These are phyloP conservation scores for Neoseiulus cucumeris DNA, from an alignment of 1,140 invertebrate species.

Conservation along the genomic window DNA sequence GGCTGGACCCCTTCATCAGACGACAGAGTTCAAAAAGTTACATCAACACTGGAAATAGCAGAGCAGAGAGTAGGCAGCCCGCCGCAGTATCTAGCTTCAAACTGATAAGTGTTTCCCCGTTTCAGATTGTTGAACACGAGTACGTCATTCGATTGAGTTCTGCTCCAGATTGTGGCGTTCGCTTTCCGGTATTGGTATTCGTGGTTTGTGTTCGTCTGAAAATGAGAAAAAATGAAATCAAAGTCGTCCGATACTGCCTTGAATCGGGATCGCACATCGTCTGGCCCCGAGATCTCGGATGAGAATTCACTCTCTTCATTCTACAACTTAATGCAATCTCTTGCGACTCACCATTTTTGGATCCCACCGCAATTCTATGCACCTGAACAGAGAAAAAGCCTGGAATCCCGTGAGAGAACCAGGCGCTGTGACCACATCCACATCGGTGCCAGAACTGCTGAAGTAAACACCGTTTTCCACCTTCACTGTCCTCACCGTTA, in stretches of 20 bases:
- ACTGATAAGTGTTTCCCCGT: not conserved
- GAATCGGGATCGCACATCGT: not conserved
- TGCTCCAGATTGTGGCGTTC: not conserved
- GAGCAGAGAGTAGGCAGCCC: not conserved
- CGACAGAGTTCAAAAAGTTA: too few relatives aligned
- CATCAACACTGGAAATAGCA: not conserved
- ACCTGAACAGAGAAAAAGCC: not conserved
- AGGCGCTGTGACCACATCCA: not conserved
- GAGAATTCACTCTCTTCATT: not conserved
- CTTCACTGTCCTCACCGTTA: not conserved
- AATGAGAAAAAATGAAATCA: not conserved
- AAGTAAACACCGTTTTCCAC: not conserved
- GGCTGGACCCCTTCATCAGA: too few relatives aligned
- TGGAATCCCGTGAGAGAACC: not conserved
- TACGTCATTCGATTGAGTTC: not conserved
- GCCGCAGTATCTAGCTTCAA: not conserved
- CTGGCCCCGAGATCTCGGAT: not conserved
- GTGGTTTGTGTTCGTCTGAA: not conserved
- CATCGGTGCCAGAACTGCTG: not conserved
- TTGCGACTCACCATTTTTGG: not conserved
- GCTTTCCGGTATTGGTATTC: not conserved
- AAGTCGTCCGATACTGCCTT: too few relatives aligned
- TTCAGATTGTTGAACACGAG: not conserved
- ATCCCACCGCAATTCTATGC: not conserved
- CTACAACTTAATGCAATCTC: not conserved